Conservation (phyloP, 1,140 invertebrate species). For the Globodera rostochiensis region DNA sequence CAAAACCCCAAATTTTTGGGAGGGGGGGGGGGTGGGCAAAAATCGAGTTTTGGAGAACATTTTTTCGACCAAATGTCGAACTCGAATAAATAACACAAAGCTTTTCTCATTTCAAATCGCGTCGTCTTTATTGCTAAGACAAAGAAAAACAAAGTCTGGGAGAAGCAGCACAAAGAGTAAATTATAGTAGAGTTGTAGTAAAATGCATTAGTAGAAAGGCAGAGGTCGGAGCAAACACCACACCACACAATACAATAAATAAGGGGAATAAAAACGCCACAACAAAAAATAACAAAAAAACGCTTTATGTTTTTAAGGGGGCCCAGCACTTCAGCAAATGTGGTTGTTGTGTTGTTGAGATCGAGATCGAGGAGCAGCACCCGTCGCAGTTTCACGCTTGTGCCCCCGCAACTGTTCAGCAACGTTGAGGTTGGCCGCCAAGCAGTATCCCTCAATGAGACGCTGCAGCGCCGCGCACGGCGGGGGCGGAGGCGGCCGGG, state of each 20-base stretch:
- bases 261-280: not conserved
- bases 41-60: no score
- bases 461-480: slow-evolving; percentile 18
- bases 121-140: not conserved
- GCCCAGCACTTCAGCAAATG: no score
- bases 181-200: not conserved
- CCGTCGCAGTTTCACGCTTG: not conserved
- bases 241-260: not conserved
- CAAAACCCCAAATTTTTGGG: no score
- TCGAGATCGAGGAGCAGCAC: not conserved
- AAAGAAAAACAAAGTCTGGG: not conserved
- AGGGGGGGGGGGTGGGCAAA: not conserved
- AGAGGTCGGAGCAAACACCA: not conserved
- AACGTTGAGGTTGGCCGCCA: slow-evolving; percentile 30
- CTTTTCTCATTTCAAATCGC: not conserved
- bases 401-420: slow-evolving; percentile 1
- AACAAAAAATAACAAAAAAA: not conserved
- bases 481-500: slow-evolving; percentile 16
- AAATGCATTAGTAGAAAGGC: not conserved
- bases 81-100: not conserved
- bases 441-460: slow-evolving; percentile 33
- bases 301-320: not conserved
- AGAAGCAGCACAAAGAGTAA: not conserved
- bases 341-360: not conserved
- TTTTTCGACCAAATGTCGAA: not conserved